Evolutionary conservation across 2,113 vertebrate species (phyloP).

Genomic region (Geococcyx californianus): DNA sequence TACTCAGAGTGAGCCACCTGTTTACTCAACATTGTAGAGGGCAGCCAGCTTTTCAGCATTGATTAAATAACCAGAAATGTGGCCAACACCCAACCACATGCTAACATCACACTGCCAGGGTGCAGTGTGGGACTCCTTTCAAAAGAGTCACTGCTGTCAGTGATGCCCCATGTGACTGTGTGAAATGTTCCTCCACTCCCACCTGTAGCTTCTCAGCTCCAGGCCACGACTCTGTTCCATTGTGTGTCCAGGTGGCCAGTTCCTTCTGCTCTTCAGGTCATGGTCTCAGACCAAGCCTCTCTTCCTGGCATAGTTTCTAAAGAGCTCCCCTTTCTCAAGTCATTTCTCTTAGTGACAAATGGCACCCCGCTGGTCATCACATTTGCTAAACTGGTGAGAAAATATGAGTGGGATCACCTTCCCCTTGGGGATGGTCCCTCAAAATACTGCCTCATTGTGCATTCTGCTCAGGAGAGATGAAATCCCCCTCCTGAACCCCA

Average conservation of each 20-base stretch:
- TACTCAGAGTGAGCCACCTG: neutral
- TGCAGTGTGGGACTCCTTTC: neutral
- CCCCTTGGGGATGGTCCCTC: neutral
- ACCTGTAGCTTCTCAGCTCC: neutral
- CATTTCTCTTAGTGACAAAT: neutral
- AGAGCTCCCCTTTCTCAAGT: neutral
- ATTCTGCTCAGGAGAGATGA: neutral
- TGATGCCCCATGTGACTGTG: rapidly evolving
- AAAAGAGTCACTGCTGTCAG: neutral
- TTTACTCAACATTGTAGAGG: neutral
- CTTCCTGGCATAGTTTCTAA: rapidly evolving
- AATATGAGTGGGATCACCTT: neutral
- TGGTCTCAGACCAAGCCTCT: neutral
- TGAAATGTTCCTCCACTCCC: neutral
- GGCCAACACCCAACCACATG: neutral
- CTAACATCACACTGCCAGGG: rapidly evolving
- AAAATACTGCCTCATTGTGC: neutral
- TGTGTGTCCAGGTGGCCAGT: neutral
- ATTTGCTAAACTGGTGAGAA: neutral
- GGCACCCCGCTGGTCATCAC: neutral
- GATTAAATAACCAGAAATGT: neutral
- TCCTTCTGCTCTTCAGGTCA: neutral
- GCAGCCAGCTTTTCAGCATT: neutral
- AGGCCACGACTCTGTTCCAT: no score
- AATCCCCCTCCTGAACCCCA: neutral